Evolutionary conservation across 2,888 invertebrate genomes (phyloP).

Genomic region (Monopis laevigella): DNA sequence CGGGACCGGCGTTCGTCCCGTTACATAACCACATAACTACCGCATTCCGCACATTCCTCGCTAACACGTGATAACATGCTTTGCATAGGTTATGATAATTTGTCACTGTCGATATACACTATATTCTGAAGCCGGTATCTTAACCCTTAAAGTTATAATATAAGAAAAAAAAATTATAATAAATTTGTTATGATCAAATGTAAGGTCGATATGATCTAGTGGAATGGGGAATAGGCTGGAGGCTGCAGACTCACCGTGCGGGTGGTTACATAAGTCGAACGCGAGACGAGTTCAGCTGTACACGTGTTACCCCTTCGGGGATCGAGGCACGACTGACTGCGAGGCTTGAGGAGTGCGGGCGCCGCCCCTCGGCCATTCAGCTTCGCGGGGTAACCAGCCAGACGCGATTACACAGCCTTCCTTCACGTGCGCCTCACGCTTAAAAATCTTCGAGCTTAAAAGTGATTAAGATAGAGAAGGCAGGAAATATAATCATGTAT

Average conservation of each 20-base stretch:
- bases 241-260: slow-evolving; percentile 62
- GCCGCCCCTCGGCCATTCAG: slow-evolving; percentile 57
- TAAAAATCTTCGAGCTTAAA: slow-evolving; percentile 8
- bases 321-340: slow-evolving; percentile 51
- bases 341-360: slow-evolving; percentile 34
- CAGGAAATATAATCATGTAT: too few relatives aligned
- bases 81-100: too few relatives aligned
- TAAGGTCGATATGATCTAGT: slow-evolving; percentile 23
- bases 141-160: too few relatives aligned
- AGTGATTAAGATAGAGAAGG: too few relatives aligned
- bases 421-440: slow-evolving; percentile 38
- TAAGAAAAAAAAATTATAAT: too few relatives aligned
- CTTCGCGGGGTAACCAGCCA: slow-evolving; percentile 40
- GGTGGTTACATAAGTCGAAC: slow-evolving; percentile 59
- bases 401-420: slow-evolving; percentile 49
- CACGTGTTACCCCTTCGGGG: slow-evolving; percentile 59
- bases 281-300: slow-evolving; percentile 43
- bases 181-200: not conserved
- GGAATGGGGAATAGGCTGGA: slow-evolving; percentile 45
- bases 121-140: too few relatives aligned
- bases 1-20: slow-evolving; percentile 27
- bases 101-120: too few relatives aligned
- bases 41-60: slow-evolving; percentile 24
- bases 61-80: too few relatives aligned
- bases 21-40: slow-evolving; percentile 53